These are phyloP conservation scores for Perca fluviatilis DNA, from an alignment of 2,113 vertebrate genomes.

Conservation along the genomic window DNA sequence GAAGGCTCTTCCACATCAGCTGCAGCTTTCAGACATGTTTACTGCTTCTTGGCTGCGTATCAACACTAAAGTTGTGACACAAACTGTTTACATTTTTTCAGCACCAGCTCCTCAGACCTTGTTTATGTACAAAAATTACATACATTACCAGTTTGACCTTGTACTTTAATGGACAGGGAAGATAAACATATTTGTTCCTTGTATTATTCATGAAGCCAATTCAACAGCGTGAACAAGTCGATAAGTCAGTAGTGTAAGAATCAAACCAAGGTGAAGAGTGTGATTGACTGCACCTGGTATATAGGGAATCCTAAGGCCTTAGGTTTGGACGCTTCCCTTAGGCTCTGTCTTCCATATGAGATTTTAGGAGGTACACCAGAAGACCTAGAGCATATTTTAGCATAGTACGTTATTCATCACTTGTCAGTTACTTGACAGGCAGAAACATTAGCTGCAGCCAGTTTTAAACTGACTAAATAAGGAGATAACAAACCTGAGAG, in stretches of 20 bases:
- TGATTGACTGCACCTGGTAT: constrained; percentile 67
- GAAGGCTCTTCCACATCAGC: neutral
- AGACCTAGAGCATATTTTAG: constrained; percentile 67
- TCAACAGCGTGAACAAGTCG: constrained; percentile 67
- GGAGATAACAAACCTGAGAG: constrained; percentile 39
- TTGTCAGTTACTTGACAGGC: constrained; percentile 69
- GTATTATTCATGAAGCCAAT: constrained; percentile 74
- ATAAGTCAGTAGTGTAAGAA: constrained; percentile 72
- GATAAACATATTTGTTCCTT: constrained; percentile 73
- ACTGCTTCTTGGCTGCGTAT: neutral
- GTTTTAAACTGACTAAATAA: constrained; percentile 57
- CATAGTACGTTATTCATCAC: constrained; percentile 75
- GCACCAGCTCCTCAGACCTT: constrained; percentile 44
- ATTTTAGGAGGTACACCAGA: constrained; percentile 54
- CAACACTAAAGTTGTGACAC: constrained; percentile 26
- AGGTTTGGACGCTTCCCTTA: constrained; percentile 61
- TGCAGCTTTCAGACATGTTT: constrained; percentile 16
- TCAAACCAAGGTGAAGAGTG: constrained; percentile 72
- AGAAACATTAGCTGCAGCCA: constrained; percentile 64
- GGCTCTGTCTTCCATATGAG: constrained; percentile 55
- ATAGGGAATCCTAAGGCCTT: constrained; percentile 62
- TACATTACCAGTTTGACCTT: constrained; percentile 69
- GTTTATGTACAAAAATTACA: constrained; percentile 55
- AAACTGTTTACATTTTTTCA: constrained; percentile 41
- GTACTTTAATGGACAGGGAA: constrained; percentile 61